Evolutionary conservation across 2,113 vertebrate species (phyloP).

Genomic region (Sinocyclocheilus maitianheensis): DNA sequence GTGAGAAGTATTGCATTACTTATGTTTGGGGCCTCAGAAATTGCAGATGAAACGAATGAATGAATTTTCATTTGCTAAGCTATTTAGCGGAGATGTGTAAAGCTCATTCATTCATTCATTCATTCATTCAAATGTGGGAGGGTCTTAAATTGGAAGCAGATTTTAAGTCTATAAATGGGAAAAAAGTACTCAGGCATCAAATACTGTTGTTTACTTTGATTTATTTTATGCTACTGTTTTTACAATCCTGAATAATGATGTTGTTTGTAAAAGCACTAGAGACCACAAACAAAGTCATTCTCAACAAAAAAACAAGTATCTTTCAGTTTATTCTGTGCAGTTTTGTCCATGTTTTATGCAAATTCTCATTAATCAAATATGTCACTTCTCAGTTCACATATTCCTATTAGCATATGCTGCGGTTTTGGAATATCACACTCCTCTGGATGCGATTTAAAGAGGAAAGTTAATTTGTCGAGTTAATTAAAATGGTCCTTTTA

Average conservation of each 20-base stretch:
- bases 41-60: not conserved
- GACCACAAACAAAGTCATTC: not conserved
- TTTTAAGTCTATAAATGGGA: no score
- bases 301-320: not conserved
- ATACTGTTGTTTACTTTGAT: not conserved
- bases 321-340: not conserved
- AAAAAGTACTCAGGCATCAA: not conserved
- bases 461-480: not conserved
- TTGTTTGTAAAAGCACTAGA: not conserved
- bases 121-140: no score
- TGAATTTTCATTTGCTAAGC: not conserved
- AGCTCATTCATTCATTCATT: not conserved
- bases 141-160: no score
- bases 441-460: not conserved
- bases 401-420: not conserved
- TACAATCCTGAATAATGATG: not conserved
- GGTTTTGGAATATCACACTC: not conserved
- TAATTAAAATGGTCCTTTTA: slow-evolving; percentile 29
- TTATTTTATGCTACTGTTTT: not conserved
- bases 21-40: not conserved
- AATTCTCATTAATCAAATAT: not conserved
- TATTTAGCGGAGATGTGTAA: not conserved
- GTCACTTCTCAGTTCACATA: not conserved
- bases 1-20: not conserved
- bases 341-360: not conserved